These are phyloP conservation scores for Petrolisthes cinctipes DNA, from an alignment of 2,888 invertebrate genomes.

Conservation along the genomic window DNA sequence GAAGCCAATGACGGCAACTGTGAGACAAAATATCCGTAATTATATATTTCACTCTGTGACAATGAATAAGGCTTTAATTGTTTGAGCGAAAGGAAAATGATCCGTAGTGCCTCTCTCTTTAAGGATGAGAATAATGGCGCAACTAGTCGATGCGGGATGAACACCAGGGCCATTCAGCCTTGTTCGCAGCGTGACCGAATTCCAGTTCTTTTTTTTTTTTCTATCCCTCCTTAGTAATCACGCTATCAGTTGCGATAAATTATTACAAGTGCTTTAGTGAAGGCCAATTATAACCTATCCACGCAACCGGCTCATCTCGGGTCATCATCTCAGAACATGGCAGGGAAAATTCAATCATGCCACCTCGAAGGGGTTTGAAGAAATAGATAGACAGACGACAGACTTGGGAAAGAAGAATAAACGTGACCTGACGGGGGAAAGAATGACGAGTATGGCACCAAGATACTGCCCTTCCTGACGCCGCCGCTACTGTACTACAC, in stretches of 20 bases:
- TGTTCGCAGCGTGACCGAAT: slow-evolving; percentile 43
- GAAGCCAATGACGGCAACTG: slow-evolving; percentile 4
- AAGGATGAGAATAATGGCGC: slow-evolving; percentile 11
- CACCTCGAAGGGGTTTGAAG: no score
- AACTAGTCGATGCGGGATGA: not conserved
- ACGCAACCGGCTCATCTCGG: not conserved
- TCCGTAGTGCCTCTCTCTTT: not conserved
- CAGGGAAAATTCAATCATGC: no score
- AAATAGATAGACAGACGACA: no score
- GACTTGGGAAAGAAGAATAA: not conserved
- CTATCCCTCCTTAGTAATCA: slow-evolving; percentile 16
- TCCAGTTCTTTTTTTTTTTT: slow-evolving; percentile 20
- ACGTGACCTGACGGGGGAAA: slow-evolving; percentile 1
- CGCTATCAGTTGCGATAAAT: slow-evolving; percentile 26
- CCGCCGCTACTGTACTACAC: not conserved
- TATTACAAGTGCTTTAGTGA: slow-evolving; percentile 15
- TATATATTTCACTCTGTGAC: slow-evolving; percentile 38
- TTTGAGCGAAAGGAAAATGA: slow-evolving; percentile 7
- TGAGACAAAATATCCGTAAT: slow-evolving; percentile 41
- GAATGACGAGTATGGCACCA: slow-evolving; percentile 41
- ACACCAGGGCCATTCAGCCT: slow-evolving; percentile 34
- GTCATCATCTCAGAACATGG: no score
- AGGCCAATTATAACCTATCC: slow-evolving; percentile 5
- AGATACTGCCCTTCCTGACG: slow-evolving; percentile 42
- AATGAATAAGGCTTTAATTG: slow-evolving; percentile 34